These are phyloP conservation scores for Amphiura filiformis DNA, from an alignment of 35 echinoderm and acorn worm species.

Conservation along the genomic window DNA sequence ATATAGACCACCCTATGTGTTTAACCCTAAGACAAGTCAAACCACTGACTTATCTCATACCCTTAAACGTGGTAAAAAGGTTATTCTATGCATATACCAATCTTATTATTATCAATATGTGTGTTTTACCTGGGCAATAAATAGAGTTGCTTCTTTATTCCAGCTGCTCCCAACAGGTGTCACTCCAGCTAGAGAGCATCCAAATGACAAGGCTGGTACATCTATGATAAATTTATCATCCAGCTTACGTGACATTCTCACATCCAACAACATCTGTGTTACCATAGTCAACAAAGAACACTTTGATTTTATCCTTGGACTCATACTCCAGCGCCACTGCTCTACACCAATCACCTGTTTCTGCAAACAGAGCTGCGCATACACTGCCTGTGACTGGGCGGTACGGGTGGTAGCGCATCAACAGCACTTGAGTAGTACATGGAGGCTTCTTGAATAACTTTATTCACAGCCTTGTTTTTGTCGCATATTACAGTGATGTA, in stretches of 20 bases:
- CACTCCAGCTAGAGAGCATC: background rate
- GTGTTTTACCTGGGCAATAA: background rate
- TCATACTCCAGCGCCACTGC: background rate
- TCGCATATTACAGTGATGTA: background rate
- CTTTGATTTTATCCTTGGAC: background rate
- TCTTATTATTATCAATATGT: too few relatives aligned
- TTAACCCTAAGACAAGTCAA: background rate
- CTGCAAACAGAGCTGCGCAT: background rate
- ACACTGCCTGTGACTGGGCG: background rate
- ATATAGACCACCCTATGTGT: background rate
- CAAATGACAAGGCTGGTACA: background rate
- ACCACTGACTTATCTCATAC: background rate
- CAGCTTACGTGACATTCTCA: background rate
- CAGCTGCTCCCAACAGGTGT: background rate
- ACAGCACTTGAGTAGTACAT: background rate
- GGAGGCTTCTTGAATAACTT: background rate
- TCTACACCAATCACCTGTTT: background rate
- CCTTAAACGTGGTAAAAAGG: too few relatives aligned
- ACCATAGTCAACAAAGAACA: background rate
- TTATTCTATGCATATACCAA: too few relatives aligned
- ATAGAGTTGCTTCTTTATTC: background rate
- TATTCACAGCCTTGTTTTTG: background rate
- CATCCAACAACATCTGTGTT: background rate
- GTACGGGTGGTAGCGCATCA: background rate
- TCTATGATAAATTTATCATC: background rate